Evolutionary conservation across 2,797 vertebrate genomes (phyloP).

Genomic region (Rhabdomys pumilio): DNA sequence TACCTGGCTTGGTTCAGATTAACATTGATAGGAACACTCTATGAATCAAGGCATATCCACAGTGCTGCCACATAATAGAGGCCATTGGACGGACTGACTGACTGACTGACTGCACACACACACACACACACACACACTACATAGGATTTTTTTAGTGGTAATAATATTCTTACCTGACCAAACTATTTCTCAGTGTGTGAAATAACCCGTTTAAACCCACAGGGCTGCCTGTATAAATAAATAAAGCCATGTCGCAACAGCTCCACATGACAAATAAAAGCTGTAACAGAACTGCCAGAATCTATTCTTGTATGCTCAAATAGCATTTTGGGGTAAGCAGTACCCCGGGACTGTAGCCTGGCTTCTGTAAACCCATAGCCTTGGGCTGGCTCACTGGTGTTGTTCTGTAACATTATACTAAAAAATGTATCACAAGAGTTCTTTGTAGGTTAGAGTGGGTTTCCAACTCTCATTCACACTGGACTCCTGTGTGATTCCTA

Average conservation of each 20-base stretch:
- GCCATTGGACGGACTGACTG: background rate
- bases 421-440: background rate
- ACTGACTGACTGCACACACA: no score
- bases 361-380: background rate
- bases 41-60: background rate
- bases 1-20: background rate
- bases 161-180: background rate
- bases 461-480: background rate
- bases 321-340: background rate
- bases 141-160: background rate
- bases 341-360: background rate
- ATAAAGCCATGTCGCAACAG: background rate
- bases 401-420: background rate
- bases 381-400: background rate
- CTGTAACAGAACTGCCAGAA: background rate
- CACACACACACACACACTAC: no score
- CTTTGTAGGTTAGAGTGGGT: background rate
- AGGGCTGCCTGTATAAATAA: background rate
- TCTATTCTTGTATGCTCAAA: background rate
- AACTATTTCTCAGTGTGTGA: background rate
- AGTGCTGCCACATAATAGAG: background rate
- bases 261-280: background rate
- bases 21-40: background rate
- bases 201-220: slow-evolving; percentile 37
- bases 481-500: background rate